A percentile compares a stretch with the other conserved stretches of the same genome.
Evolutionary conservation across 2,888 invertebrate species (phyloP).

Genomic region (Pristionchus entomophagus): DNA sequence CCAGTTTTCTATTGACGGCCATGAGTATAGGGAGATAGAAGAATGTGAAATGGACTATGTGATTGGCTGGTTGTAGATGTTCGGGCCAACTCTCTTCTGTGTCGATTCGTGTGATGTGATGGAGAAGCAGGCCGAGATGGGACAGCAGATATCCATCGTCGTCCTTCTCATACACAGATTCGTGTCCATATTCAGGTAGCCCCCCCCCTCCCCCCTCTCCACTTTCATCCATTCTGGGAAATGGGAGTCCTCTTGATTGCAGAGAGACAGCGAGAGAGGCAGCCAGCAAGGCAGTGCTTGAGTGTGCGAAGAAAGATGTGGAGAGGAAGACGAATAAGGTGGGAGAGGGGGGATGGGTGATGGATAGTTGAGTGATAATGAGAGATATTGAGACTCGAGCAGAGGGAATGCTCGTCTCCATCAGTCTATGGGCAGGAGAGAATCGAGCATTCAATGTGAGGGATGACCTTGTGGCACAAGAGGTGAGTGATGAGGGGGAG

Average conservation of each 20-base stretch:
- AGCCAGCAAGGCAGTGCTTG: constrained; percentile 51
- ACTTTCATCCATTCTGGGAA: not conserved
- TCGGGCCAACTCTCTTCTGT: constrained; percentile 53
- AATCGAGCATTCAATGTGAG: constrained; percentile 74
- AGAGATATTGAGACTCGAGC: constrained; percentile 54
- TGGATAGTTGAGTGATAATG: too few species aligned
- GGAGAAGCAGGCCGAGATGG: constrained; percentile 47
- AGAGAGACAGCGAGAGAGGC: constrained; percentile 44
- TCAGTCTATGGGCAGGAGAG: constrained; percentile 72
- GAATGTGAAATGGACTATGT: not conserved
- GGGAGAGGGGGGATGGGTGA: not conserved
- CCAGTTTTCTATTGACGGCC: too few species aligned
- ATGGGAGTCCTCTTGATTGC: not conserved
- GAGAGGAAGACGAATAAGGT: constrained; percentile 50
- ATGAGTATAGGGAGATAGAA: not conserved
- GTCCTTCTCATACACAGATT: constrained; percentile 32
- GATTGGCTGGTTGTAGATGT: constrained; percentile 40
- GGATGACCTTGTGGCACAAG: constrained; percentile 63
- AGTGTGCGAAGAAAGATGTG: constrained; percentile 51
- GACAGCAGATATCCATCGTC: constrained; percentile 28
- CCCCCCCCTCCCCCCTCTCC: not conserved
- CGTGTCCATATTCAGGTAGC: constrained; percentile 18
- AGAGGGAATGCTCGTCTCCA: constrained; percentile 69
- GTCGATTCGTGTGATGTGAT: constrained; percentile 49
- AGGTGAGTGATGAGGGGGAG: constrained; percentile 50